phyloP scores from a whole-genome alignment of 1,140 invertebrate genomes.

The Drosophila auraria region DNA sequence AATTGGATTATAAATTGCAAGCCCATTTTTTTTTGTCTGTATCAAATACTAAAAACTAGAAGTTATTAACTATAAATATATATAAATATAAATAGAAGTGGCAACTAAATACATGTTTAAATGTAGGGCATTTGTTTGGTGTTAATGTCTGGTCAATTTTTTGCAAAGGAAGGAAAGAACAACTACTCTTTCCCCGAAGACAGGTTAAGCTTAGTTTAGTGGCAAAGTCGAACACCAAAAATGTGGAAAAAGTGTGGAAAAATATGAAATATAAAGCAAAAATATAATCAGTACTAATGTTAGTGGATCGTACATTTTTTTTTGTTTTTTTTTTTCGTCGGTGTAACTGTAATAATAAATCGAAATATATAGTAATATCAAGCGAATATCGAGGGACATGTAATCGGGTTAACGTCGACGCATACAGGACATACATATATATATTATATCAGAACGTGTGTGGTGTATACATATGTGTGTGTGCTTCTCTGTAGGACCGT shows the following conservation, averaged over 20 bases:
- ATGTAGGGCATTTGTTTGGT: slow-evolving; percentile 65
- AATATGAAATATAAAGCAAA: slow-evolving; percentile 33
- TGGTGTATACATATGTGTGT: slow-evolving; percentile 1
- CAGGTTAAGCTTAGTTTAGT: slow-evolving; percentile 58
- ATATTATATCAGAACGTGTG: slow-evolving; percentile 24
- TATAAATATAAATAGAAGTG: not conserved
- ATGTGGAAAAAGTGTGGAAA: slow-evolving; percentile 2
- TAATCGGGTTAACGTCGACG: slow-evolving; percentile 3
- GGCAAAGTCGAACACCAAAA: slow-evolving; percentile 71
- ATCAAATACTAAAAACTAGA: slow-evolving; percentile 75
- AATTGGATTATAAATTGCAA: slow-evolving; percentile 49
- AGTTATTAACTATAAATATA: slow-evolving; percentile 43
- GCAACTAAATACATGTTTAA: slow-evolving; percentile 27
- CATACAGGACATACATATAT: slow-evolving; percentile 28
- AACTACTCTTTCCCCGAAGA: slow-evolving; percentile 3
- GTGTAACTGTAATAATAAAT: slow-evolving; percentile 24
- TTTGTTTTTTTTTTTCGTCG: slow-evolving; percentile 30
- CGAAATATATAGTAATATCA: slow-evolving; percentile 29
- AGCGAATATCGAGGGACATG: slow-evolving; percentile 13
- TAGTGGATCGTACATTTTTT: slow-evolving; percentile 41
- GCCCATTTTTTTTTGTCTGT: slow-evolving; percentile 63
- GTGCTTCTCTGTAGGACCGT: slow-evolving; percentile 47
- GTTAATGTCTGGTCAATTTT: slow-evolving; percentile 76
- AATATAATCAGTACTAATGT: slow-evolving; percentile 63
- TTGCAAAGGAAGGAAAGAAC: slow-evolving; percentile 39